A percentile compares a stretch with the other conserved stretches of the same genome.
phyloP scores from a whole-genome alignment of 2,797 vertebrate species.

The Sebastes variabilis region DNA sequence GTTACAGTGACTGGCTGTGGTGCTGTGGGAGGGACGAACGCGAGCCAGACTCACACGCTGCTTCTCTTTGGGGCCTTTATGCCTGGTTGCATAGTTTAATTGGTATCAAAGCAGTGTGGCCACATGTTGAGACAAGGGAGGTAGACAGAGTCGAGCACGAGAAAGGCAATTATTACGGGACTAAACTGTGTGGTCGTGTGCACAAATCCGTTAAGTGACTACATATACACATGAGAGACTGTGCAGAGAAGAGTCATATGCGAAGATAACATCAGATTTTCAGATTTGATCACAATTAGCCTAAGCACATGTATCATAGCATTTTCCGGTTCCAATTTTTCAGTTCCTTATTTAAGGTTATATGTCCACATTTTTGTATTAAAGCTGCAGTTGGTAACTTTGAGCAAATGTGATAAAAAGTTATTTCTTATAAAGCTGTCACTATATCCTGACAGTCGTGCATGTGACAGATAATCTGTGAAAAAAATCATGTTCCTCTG shows the following conservation, averaged over 20 bases:
- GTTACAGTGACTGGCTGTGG: background rate
- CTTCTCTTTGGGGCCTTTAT: constrained; percentile 1
- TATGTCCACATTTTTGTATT: background rate
- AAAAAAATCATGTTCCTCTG: no score
- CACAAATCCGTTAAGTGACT: background rate
- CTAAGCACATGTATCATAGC: background rate
- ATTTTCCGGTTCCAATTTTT: background rate
- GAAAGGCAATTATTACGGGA: constrained; percentile 41
- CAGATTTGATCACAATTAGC: background rate
- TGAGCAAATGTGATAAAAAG: no score
- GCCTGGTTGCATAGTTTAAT: constrained; percentile 54
- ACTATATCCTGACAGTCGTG: no score
- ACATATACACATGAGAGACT: background rate
- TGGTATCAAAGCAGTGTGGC: constrained; percentile 49
- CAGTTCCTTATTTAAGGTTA: background rate
- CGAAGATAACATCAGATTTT: background rate
- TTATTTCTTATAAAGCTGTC: no score
- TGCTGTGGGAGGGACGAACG: constrained; percentile 16
- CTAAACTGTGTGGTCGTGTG: background rate
- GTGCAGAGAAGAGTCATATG: background rate
- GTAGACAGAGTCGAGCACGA: constrained; percentile 38
- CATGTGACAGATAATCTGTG: no score
- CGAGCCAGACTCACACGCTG: constrained; percentile 1
- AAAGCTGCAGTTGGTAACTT: background rate
- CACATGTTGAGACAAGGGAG: constrained; percentile 50